phyloP scores from a whole-genome alignment of 2,888 invertebrate species.

The Ectropis crepuscularia region DNA sequence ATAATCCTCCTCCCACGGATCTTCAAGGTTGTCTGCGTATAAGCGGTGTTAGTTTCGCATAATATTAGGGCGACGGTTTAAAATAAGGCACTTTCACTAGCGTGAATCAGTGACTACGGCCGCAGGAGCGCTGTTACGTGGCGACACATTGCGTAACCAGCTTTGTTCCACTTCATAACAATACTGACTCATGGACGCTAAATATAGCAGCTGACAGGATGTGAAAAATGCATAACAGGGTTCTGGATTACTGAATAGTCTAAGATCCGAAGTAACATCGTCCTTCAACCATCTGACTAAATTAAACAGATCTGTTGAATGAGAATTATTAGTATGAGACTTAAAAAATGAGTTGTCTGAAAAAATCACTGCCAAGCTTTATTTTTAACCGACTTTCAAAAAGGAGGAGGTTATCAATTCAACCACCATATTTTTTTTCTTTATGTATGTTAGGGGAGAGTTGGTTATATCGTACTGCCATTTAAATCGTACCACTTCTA shows the following conservation, averaged over 20 bases:
- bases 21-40: constrained; percentile 18
- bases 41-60: not conserved
- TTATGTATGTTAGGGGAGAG: too few species aligned
- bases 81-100: constrained; percentile 77
- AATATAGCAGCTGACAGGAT: constrained; percentile 25
- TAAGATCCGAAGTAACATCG: too few species aligned
- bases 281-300: too few species aligned
- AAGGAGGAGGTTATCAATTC: too few species aligned
- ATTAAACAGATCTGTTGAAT: too few species aligned
- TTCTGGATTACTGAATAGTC: not conserved
- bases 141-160: constrained; percentile 72
- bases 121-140: constrained; percentile 66
- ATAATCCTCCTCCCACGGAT: constrained; percentile 3
- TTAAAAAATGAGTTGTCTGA: too few species aligned
- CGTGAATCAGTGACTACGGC: constrained; percentile 74
- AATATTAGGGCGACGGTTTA: constrained; percentile 26
- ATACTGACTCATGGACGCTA: constrained; percentile 52
- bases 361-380: too few species aligned
- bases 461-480: too few species aligned
- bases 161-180: constrained; percentile 63
- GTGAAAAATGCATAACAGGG: not conserved
- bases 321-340: too few species aligned
- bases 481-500: too few species aligned
- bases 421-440: too few species aligned
- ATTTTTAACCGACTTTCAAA: too few species aligned